These are phyloP conservation scores for Micoletzkya japonica DNA, from an alignment of 2,888 invertebrate genomes.

Conservation along the genomic window DNA sequence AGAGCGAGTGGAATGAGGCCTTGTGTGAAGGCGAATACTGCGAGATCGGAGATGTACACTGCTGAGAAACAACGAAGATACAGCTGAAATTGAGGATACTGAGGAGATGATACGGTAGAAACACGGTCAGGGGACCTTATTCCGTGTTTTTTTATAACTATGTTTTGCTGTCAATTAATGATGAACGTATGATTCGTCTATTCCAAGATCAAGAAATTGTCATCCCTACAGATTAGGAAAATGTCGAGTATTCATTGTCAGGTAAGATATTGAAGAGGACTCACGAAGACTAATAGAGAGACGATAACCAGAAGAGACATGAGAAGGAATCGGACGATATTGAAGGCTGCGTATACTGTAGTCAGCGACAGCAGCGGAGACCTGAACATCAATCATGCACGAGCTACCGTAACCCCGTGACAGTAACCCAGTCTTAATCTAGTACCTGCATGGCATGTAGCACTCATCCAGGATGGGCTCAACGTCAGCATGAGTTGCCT, in stretches of 20 bases:
- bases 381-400: neutral
- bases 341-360: neutral
- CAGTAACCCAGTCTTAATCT: no score
- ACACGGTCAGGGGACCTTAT: no score
- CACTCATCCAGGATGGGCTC: constrained; percentile 8
- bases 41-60: neutral
- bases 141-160: no score
- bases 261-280: neutral
- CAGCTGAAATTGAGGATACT: neutral
- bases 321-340: neutral
- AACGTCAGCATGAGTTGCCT: neutral
- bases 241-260: neutral
- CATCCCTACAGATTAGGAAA: neutral
- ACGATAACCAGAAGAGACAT: neutral
- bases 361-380: neutral
- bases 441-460: constrained; percentile 18
- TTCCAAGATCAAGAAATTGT: neutral
- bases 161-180: no score
- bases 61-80: neutral
- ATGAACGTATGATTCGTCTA: no score
- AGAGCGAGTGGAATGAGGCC: neutral
- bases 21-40: neutral
- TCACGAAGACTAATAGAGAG: neutral
- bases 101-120: no score
- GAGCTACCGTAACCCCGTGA: no score